A percentile compares a stretch with the other conserved stretches of the same genome.
These are phyloP conservation scores for Upupa epops DNA, from an alignment of 2,113 vertebrate species.

Conservation along the genomic window DNA sequence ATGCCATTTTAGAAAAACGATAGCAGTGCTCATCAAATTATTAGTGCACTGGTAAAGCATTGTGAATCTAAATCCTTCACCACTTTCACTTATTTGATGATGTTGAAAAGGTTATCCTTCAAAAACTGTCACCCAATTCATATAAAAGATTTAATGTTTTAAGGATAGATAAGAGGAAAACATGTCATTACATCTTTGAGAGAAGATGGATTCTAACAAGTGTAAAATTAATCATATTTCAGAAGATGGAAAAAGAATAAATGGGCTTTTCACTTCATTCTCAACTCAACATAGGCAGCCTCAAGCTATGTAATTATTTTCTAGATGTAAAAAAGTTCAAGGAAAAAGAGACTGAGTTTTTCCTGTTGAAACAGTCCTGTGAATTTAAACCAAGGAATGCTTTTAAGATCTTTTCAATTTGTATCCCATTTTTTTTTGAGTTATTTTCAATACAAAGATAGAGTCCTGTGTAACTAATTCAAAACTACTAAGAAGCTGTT, in stretches of 20 bases:
- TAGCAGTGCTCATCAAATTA: conserved; percentile 73
- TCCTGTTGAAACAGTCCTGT: neutral
- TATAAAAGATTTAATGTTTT: conserved; percentile 76
- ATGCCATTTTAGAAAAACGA: conserved; percentile 72
- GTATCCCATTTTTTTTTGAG: neutral
- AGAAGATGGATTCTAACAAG: conserved; percentile 62
- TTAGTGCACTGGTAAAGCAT: conserved; percentile 68
- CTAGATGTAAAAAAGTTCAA: neutral
- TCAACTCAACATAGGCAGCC: neutral
- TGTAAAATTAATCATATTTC: conserved; percentile 59
- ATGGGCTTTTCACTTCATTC: neutral
- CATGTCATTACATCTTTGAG: conserved; percentile 68
- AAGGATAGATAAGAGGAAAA: conserved; percentile 69
- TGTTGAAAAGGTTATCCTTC: conserved; percentile 80
- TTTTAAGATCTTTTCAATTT: neutral
- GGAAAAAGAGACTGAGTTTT: neutral
- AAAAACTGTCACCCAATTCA: conserved; percentile 73
- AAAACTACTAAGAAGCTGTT: neutral
- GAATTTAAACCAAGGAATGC: neutral
- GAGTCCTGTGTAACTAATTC: neutral
- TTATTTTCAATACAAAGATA: neutral
- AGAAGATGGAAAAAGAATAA: conserved; percentile 15
- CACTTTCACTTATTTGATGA: conserved; percentile 72
- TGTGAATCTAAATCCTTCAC: conserved; percentile 71
- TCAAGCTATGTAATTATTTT: conserved; percentile 37